These are phyloP conservation scores for Andrena praecox DNA, from an alignment of 2,888 invertebrate species.

Conservation along the genomic window DNA sequence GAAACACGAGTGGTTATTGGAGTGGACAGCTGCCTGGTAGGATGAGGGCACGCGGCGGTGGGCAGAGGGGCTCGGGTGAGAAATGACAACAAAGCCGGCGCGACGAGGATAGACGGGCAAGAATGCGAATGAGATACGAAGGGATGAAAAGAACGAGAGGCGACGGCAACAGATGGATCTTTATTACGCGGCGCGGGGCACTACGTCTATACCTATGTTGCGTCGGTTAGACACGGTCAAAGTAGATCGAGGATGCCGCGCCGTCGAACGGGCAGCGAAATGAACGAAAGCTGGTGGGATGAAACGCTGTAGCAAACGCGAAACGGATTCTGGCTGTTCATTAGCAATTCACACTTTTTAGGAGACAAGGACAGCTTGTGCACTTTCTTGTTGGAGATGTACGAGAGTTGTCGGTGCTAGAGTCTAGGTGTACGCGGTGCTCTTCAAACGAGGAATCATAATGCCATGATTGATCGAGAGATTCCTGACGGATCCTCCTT, in stretches of 20 bases:
- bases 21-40: slow-evolving; percentile 27
- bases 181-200: slow-evolving; percentile 47
- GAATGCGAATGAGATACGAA: slow-evolving; percentile 43
- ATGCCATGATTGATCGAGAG: too few relatives aligned
- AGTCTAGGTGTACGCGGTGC: too few relatives aligned
- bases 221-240: slow-evolving; percentile 32
- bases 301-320: slow-evolving; percentile 29
- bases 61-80: neutral
- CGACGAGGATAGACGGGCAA: neutral
- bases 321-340: slow-evolving; percentile 27
- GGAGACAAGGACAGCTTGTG: neutral
- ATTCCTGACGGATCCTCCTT: too few relatives aligned
- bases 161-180: slow-evolving; percentile 60
- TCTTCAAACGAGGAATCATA: too few relatives aligned
- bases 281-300: slow-evolving; percentile 27
- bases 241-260: slow-evolving; percentile 55
- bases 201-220: neutral
- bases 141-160: slow-evolving; percentile 40
- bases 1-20: slow-evolving; percentile 27
- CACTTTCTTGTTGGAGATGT: too few relatives aligned
- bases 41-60: neutral
- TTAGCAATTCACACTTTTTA: neutral
- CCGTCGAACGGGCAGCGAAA: slow-evolving; percentile 45
- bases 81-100: slow-evolving; percentile 24
- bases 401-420: too few relatives aligned